Conservation (phyloP, 2,888 invertebrate genomes). For the Drosophila trichaetosa region DNA sequence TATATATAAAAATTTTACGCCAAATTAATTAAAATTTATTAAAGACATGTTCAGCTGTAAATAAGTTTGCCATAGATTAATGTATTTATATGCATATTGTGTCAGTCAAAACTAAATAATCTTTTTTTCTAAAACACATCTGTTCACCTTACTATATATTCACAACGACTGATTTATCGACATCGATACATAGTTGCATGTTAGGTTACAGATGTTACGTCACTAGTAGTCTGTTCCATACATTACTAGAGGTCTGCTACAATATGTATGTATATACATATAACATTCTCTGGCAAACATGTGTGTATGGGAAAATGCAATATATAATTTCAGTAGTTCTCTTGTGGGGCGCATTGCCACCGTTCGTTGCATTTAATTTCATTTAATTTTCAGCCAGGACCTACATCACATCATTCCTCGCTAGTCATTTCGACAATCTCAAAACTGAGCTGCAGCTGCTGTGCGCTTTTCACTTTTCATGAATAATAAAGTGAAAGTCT, state of each 20-base stretch:
- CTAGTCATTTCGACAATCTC: conserved; percentile 74
- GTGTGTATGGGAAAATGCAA: conserved; percentile 29
- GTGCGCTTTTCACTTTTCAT: conserved; percentile 76
- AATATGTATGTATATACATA: neutral
- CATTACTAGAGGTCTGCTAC: neutral
- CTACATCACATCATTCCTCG: conserved; percentile 65
- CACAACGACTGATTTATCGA: neutral
- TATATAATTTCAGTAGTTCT: conserved; percentile 46
- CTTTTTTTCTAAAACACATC: too few relatives aligned
- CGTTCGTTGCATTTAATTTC: conserved; percentile 72
- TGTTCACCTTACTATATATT: too few relatives aligned
- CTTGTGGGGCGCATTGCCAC: conserved; percentile 20
- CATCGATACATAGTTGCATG: too few relatives aligned
- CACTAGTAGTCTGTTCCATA: neutral
- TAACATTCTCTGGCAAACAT: conserved; percentile 5
- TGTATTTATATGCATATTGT: neutral
- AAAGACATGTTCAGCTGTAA: conserved; percentile 26
- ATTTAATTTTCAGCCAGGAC: conserved; percentile 68
- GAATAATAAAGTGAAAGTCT: conserved; percentile 79
- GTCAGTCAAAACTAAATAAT: neutral
- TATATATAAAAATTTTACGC: conserved; percentile 74
- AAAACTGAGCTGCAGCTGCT: conserved; percentile 47
- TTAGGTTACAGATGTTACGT: neutral
- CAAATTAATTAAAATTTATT: conserved; percentile 77
- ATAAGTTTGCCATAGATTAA: neutral